Conservation (phyloP, 1,140 invertebrate genomes). For the Anastrepha obliqua region DNA sequence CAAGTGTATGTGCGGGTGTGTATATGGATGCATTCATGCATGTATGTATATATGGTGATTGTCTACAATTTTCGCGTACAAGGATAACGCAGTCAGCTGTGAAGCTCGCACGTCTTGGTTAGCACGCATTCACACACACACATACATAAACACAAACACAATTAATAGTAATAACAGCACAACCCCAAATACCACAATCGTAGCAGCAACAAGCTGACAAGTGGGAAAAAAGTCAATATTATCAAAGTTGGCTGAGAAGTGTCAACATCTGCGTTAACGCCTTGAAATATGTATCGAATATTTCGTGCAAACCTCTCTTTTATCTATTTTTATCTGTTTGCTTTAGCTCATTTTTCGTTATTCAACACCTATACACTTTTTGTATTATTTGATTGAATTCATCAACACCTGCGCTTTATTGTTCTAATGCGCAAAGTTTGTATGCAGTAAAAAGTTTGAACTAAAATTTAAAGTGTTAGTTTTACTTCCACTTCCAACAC, state of each 20-base stretch:
- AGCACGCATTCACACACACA: not conserved
- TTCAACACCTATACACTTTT: not conserved
- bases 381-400: too few relatives aligned
- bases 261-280: constrained; percentile 24
- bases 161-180: not conserved
- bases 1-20: too few relatives aligned
- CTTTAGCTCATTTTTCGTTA: not conserved
- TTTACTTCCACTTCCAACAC: too few relatives aligned
- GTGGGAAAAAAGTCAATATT: not conserved
- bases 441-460: too few relatives aligned
- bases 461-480: too few relatives aligned
- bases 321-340: not conserved
- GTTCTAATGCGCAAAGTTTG: too few relatives aligned
- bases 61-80: not conserved
- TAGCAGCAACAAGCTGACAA: not conserved
- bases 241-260: not conserved
- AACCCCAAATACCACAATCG: not conserved
- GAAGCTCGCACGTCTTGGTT: not conserved
- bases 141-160: not conserved
- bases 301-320: not conserved
- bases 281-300: constrained; percentile 8
- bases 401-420: too few relatives aligned
- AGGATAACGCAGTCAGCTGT: not conserved
- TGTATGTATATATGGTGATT: not conserved
- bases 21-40: not conserved